These are phyloP conservation scores for Hypotaenidia okinawae DNA, from an alignment of 2,797 vertebrate genomes.

Conservation along the genomic window DNA sequence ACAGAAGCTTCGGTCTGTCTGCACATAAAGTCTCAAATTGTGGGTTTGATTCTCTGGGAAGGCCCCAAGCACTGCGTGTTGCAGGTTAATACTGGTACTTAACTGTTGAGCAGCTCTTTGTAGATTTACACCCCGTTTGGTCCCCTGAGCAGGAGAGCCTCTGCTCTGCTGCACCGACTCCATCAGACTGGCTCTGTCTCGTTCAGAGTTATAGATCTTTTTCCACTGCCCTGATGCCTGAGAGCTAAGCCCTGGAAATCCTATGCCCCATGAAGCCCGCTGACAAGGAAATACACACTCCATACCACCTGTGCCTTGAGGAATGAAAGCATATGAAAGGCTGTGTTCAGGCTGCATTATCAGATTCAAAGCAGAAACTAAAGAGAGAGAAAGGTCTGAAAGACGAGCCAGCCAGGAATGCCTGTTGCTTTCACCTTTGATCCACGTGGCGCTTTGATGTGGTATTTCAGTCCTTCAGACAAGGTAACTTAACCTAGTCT, in stretches of 20 bases:
- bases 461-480: conserved; percentile 1
- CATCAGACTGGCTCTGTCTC: background rate
- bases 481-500: background rate
- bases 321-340: background rate
- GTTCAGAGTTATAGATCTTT: background rate
- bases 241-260: background rate
- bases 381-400: conserved; percentile 34
- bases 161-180: background rate
- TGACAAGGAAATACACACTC: background rate
- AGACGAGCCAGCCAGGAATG: background rate
- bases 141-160: background rate
- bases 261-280: background rate
- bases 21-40: background rate
- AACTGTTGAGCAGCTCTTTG: background rate
- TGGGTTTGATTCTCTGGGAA: background rate
- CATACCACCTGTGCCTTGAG: background rate
- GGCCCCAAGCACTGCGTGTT: background rate
- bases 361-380: conserved; percentile 36
- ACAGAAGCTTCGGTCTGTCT: background rate
- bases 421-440: conserved; percentile 58
- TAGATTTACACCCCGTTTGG: background rate
- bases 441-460: conserved; percentile 17
- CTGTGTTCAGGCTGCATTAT: background rate
- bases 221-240: background rate
- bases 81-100: background rate